Evolutionary conservation across 2,113 vertebrate genomes (phyloP), one percentile per base, ranked within the genome.

Genomic region (Collichthys lucidus): DNA sequence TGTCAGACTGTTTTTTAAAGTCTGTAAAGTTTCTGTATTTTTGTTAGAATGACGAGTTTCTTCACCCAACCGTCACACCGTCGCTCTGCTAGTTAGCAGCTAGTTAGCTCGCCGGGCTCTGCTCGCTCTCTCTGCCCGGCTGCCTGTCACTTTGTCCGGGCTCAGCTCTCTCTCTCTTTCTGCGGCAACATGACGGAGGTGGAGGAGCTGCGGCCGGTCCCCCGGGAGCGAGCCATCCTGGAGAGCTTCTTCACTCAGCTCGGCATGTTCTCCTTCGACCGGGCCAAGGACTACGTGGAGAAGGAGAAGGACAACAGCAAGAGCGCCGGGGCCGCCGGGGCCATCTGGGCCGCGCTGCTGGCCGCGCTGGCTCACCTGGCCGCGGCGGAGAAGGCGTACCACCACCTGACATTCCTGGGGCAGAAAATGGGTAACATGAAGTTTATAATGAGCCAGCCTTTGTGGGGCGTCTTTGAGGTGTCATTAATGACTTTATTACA

Each of bases 211-310:
- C 94, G 94, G 59, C 97, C 97, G 29, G 97, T 99, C 0, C 97
- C 98, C 29, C 94, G 96, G 87, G 98, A 99, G 86, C 93, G 96
- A 90, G 97, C 97, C 63, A 96, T 98, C 79, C 96, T 99, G 91
- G 97, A 99, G 93, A 99, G 97, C 4, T 99, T 98, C 94, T 99
- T 99, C 94, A 97, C 97, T 1, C 98, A 99, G 90, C 94, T 99
- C 69, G 97, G 98, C 3, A 95, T 98, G 91, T 98, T 98, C 86
- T 98, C 97, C 3, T 98, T 98, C 84, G 98, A 99, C 92, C 96
- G 98, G 79, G 98, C 97, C 65, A 99, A 98, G 88, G 98, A 99
- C 95, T 98, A 98, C 80, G 97, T 99, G 95, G 98, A 99, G 94
- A 98, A 97, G 88, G 98, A 99, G 92, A 97, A 97, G 67, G 98